Evolutionary conservation across 2,113 vertebrate genomes (phyloP), one percentile per base, ranked within the genome.

Genomic region (Carassius carassius): DNA sequence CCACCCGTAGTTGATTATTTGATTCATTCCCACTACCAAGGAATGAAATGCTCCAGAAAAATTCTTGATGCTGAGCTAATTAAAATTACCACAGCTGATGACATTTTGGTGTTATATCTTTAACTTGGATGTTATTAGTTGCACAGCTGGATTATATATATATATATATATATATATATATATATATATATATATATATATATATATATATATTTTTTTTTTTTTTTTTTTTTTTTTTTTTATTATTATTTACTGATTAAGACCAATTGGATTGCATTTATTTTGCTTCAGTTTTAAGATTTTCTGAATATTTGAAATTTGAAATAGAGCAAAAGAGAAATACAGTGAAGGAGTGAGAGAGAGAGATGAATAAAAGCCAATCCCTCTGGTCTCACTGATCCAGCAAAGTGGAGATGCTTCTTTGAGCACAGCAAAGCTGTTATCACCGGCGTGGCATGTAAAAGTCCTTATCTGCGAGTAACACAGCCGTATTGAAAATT

Each of bases 381-480:
- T 49, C 21, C 54, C 54, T 83, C n/a, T 25, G 78, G 51, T 83
- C 65, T 78, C 11, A 85, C 21, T 37, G 62, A 51, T 41, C 63
- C 69, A 77, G 60, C 32, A 73, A 12, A 5, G 79, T 47, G 84
- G 51, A 63, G 58, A 56, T 49, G 69, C 12, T 29, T 86, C 29
- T 82, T 32, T 63, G 19, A 49, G 60, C 76, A 58, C 58, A n/a
- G 81, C 37, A 0, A 75, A 32, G 56, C 65, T 81, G 72, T 80
- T 78, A 74, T 85, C 63, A 69, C 69, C 72, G 10, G 16, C 16
- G 10, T 25, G 13, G 65, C 56, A 37, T 88, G 81, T 79, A n/a
- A 83, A 79, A 78, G 58, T n/a, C 58, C 74, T 89, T 84, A 84
- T 85, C 82, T 70, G 70, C 23, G 21, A 78, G 25, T 25, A 86